Percentiles rank a stretch among this genome's conserved stretches.
Conservation (phyloP, 1,140 invertebrate genomes). For the Cotesia chilonis region DNA sequence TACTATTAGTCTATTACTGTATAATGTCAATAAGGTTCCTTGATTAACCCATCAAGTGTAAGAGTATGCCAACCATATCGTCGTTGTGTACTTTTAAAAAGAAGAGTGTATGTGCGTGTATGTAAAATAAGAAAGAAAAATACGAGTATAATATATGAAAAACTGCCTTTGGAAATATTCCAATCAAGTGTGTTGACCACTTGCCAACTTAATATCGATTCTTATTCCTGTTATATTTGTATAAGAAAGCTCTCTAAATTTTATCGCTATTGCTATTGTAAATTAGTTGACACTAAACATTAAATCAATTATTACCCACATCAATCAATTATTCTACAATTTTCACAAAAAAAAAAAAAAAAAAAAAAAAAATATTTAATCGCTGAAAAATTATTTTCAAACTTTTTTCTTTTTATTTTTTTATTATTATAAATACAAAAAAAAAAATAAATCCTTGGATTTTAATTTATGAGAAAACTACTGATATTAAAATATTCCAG, state of each 20-base stretch:
- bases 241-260: neutral
- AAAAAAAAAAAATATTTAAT: too few species aligned
- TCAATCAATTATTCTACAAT: too few species aligned
- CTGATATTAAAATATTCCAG: too few species aligned
- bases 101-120: neutral
- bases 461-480: too few species aligned
- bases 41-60: constrained; percentile 19
- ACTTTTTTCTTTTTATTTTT: too few species aligned
- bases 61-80: neutral
- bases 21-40: constrained; percentile 13
- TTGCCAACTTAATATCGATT: constrained; percentile 25
- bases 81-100: neutral
- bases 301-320: too few species aligned
- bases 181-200: constrained; percentile 14
- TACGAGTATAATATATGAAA: neutral
- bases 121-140: neutral
- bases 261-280: neutral
- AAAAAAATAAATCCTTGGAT: too few species aligned
- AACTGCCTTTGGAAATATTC: constrained; percentile 14
- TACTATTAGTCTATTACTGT: constrained; percentile 10
- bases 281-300: too few species aligned
- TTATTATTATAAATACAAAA: too few species aligned
- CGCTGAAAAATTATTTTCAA: too few species aligned
- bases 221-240: neutral
- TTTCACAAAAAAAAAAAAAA: too few species aligned